Evolutionary conservation across 2,797 vertebrate species (phyloP), one percentile per base, ranked within the genome.

Genomic region (Microctenopoma steveboyesi): DNA sequence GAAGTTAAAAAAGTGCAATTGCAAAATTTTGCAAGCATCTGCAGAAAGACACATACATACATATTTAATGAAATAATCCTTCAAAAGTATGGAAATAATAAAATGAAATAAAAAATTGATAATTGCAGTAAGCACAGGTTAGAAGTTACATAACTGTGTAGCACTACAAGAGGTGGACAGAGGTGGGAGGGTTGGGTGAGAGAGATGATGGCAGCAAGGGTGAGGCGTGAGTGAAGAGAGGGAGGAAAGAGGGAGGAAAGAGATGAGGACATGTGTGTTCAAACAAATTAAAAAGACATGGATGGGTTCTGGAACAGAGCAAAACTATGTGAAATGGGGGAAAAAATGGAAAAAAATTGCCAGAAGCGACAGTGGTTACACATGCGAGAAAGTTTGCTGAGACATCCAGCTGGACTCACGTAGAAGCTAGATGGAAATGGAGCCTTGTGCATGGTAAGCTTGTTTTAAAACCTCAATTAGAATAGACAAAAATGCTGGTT

Each of bases 301-400:
- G 4, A 4, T n/a, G 46, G 60, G 46, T 65, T 66, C 16, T 39
- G 30, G 43, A 71, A 35, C 30, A 39, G 50, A 57, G 53, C 51
- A 46, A 69, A 47, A 37, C 1, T 13, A 52, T 76, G 56, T 69
- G 72, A 75, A 64, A 82, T 65, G 22, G n/a, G 30, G 30, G 7
- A 40, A 55, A 43, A 59, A 33, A 27, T 46, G 27, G 16, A 8
- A 45, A 50, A 46, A 61, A 54, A 22, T 22, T 22, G 27, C 48
- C 50, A 12, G 39, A 27, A 54, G 54, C 13, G 11, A 69, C 35
- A 10, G 59, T 25, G 3, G 35, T 61, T 27, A n/a, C 55, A 64
- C 25, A 30, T 16, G 30, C 3, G 9, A 63, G 37, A 43, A 12
- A 42, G 42, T 57, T 54, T 22, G 7, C 25, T 27, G 50, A 52